These are phyloP conservation scores for Dolichallabes microphthalmus DNA, from an alignment of 2,113 vertebrate genomes.

Conservation along the genomic window DNA sequence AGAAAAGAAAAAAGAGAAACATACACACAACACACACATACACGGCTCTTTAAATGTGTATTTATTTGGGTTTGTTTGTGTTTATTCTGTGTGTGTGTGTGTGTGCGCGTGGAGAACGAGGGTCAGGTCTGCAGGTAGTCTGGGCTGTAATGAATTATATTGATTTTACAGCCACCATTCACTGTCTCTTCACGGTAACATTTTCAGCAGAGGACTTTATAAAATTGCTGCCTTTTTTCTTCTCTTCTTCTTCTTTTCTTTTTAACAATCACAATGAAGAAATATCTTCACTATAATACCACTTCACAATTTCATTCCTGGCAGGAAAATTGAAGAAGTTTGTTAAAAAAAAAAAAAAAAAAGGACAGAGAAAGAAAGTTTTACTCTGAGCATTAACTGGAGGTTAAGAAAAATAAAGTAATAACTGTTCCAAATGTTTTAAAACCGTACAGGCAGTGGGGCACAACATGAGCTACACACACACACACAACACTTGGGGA, in stretches of 20 bases:
- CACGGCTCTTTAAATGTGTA: conserved; percentile 23
- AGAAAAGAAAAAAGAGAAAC: not conserved
- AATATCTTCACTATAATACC: conserved; percentile 67
- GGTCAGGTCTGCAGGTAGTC: conserved; percentile 68
- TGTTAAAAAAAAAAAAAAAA: conserved; percentile 33
- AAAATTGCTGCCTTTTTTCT: conserved; percentile 68
- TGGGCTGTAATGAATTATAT: conserved; percentile 79
- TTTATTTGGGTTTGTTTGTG: not conserved
- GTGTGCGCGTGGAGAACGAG: conserved; percentile 33
- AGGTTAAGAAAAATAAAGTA: conserved; percentile 16
- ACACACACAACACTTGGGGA: too few relatives aligned
- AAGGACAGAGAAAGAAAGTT: conserved; percentile 58
- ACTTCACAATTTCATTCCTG: conserved; percentile 54
- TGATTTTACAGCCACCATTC: conserved; percentile 76
- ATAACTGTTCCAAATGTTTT: not conserved
- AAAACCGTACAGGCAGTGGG: not conserved
- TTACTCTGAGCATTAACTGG: conserved; percentile 17
- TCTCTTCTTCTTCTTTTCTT: not conserved
- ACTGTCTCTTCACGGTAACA: conserved; percentile 68
- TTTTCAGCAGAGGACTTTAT: conserved; percentile 74
- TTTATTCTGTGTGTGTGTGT: conserved; percentile 18
- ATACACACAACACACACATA: conserved; percentile 1
- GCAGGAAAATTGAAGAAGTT: conserved; percentile 66
- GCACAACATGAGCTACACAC: too few relatives aligned
- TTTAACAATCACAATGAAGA: conserved; percentile 77